Base-by-base conservation (phyloP, 2,888 invertebrate species). In the Pyrocoelia pectoralis region DNA sequence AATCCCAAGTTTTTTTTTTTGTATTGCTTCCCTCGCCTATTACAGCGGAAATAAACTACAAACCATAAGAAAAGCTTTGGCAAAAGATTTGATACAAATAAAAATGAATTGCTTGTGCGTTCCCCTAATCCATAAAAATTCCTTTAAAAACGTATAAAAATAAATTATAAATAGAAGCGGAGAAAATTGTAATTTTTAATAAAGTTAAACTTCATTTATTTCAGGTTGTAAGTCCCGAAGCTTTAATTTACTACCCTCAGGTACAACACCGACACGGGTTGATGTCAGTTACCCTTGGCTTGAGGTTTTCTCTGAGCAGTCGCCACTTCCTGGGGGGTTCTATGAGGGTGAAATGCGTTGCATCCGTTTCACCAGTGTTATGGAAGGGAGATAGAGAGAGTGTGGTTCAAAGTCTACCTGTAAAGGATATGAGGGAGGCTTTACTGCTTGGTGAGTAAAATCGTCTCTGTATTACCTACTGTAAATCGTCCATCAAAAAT, bases 281-380 rank as follows among this genome's bases (percentile, higher is more conserved):
- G 72, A 81, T 86, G 72, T 86, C 87, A 60, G 83, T 85, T 43
- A 84, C 84, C 12, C 77, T 88, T 60, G 88, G 88, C 41, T 80
- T 88, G 40, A 82, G 83, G 65, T 82, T 87, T 76, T 82, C 80
- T 52, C 82, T 87, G 57, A 82, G 83, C 73, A 81, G 82, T 51
- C 81, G 83, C 12, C 86, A 87, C 74, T 87, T 87, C 76, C 80
- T 83, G 56, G 84, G 84, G 3, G 87, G 87, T 55, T 84, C 84
- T 51, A 87, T 88, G 86, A 83, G 83, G 70, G 85, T 87, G 52
- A 85, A 87, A 72, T 88, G 88, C 74, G 81, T 87, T 57, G 87
- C 88, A 19, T 85, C 84, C 65, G 83, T 88, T 72, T 85, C 85
- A 12, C 87, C 87, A 10, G 83, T 86, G 1, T 77, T 87, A 55